These are phyloP conservation scores for Glyptemys insculpta DNA, from an alignment of 2,797 vertebrate species.

Conservation along the genomic window DNA sequence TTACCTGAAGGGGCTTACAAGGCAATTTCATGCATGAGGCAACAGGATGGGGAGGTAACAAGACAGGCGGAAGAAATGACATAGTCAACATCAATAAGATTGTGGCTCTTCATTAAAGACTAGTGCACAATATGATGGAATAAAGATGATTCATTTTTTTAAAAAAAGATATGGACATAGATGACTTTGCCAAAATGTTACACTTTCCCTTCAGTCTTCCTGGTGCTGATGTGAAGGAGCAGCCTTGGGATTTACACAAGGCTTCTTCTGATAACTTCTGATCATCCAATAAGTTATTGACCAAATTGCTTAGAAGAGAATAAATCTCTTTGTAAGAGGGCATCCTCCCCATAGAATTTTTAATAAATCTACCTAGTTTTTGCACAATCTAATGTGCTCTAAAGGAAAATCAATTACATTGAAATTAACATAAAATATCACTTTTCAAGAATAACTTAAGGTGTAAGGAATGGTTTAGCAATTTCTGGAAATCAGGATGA, in stretches of 20 bases:
- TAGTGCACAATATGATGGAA: background rate
- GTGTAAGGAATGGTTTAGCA: background rate
- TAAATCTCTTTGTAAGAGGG: background rate
- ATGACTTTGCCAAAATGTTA: background rate
- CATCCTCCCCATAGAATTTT: background rate
- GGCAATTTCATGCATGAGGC: background rate
- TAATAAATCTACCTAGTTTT: background rate
- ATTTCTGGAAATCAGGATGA: background rate
- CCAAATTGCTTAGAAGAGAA: background rate
- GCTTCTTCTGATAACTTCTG: background rate
- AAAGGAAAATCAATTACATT: background rate
- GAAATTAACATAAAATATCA: background rate
- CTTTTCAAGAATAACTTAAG: background rate
- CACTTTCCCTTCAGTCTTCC: background rate
- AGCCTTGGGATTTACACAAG: background rate
- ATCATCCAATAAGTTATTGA: background rate
- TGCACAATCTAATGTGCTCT: background rate
- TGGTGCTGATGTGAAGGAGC: background rate
- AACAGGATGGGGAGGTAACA: background rate
- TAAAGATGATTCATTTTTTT: background rate
- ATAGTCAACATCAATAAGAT: rapidly evolving
- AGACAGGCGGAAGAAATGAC: background rate
- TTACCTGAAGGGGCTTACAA: background rate
- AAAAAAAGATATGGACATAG: background rate
- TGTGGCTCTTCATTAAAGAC: too few relatives aligned